Percentiles rank a stretch among this genome's conserved stretches.
phyloP scores from a whole-genome alignment of 1,140 invertebrate genomes.

The Ylistrum balloti region DNA sequence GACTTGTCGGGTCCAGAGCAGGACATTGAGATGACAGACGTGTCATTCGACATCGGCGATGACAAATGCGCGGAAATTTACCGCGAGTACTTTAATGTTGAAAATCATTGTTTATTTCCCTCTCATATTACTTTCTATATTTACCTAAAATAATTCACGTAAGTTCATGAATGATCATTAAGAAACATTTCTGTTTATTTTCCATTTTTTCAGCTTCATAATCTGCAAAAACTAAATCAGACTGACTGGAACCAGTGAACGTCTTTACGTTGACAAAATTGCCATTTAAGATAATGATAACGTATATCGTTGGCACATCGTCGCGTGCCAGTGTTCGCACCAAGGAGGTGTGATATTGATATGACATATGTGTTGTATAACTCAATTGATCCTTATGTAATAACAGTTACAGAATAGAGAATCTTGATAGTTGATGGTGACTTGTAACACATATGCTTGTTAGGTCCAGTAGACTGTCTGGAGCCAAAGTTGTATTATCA shows the following conservation, averaged over 20 bases:
- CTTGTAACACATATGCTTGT: not conserved
- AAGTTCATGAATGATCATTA: too few relatives aligned
- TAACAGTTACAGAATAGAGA: not conserved
- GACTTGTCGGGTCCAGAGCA: constrained; percentile 15
- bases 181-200: too few relatives aligned
- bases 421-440: not conserved
- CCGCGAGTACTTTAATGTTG: not conserved
- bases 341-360: not conserved
- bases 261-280: not conserved
- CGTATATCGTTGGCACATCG: not conserved
- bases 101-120: not conserved
- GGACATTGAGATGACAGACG: not conserved
- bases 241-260: not conserved
- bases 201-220: not conserved
- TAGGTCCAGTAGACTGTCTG: not conserved
- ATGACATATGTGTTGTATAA: not conserved
- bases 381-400: not conserved
- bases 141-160: too few relatives aligned
- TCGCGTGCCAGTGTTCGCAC: constrained; percentile 1
- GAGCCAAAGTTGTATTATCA: not conserved
- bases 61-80: constrained; percentile 5
- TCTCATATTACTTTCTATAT: not conserved
- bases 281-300: not conserved
- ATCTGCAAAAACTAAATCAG: not conserved
- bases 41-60: not conserved